A percentile compares a stretch with the other conserved stretches of the same genome.
Evolutionary conservation across 2,888 invertebrate species (phyloP).

Genomic region (Lacanobia oleracea): DNA sequence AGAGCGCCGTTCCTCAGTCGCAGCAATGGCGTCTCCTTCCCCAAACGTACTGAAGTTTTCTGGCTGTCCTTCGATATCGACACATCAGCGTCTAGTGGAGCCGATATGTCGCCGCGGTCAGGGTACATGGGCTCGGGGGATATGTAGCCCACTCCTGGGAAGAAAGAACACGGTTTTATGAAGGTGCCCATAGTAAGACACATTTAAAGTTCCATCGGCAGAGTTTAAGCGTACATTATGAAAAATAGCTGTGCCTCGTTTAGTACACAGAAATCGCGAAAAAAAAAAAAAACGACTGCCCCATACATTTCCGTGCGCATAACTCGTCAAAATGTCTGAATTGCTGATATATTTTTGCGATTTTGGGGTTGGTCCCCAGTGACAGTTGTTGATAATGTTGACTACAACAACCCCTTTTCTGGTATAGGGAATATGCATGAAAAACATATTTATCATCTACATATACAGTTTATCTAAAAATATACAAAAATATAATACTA

Average conservation of each 20-base stretch:
- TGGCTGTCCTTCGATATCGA: constrained; percentile 76
- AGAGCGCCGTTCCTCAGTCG: constrained; percentile 93
- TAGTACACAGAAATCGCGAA: too few relatives aligned
- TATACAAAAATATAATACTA: too few relatives aligned
- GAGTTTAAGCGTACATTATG: not conserved
- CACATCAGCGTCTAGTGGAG: constrained; percentile 79
- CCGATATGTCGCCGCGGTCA: constrained; percentile 87
- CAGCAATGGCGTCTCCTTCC: constrained; percentile 87
- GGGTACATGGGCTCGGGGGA: constrained; percentile 92
- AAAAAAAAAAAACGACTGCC: too few relatives aligned
- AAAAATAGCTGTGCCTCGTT: not conserved
- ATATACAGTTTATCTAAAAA: too few relatives aligned
- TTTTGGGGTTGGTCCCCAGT: too few relatives aligned
- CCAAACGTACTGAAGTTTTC: constrained; percentile 64
- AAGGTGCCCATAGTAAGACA: not conserved
- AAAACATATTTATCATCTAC: too few relatives aligned
- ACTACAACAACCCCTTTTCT: too few relatives aligned
- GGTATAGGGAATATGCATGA: too few relatives aligned
- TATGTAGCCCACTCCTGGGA: constrained; percentile 89
- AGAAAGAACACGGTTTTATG: not conserved
- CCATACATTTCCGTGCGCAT: too few relatives aligned
- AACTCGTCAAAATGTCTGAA: too few relatives aligned
- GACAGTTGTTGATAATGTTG: too few relatives aligned
- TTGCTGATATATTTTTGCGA: too few relatives aligned
- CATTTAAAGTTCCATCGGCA: not conserved